Evolutionary conservation across 23 tunicate species (phyloP), one percentile per base, ranked within the genome.

Genomic region (Halocynthia roretzi): DNA sequence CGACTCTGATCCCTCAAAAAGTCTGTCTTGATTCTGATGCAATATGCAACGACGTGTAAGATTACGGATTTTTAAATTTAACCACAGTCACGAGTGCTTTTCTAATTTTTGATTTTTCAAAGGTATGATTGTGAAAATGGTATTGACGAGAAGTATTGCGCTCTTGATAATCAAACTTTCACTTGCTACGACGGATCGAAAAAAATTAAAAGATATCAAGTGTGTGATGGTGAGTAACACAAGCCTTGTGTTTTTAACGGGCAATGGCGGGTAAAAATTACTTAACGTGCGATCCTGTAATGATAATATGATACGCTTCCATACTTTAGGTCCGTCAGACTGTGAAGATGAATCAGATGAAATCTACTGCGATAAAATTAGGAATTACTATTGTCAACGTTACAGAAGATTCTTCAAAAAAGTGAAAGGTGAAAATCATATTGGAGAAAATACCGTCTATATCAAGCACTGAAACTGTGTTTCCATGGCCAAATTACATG

Each of bases 331-430:
- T 12, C 51, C 15, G 11, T 10, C 14, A 10, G 56, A 71, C 17
- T 71, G 76, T 71, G 56, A 12, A 10, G 76, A 71, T 17, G 17
- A 50, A 14, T 71, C 76, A 49, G 76, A 71, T 56, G 76, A 71
- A 44, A 11, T 12, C 14, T 17, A 44, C 56, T 71, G 76, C 51
- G 14, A 40, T 2, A 62, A 71, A 20, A 9, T 71, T 0, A 44
- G 56, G 5, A 17, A 71, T 50, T 50, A 71, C 18, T 48, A 40
- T 11, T 71, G 76, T 71, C 55, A 22, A 10, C 51, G 51, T 20
- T 67, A 67, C 18, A 67, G 71, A 20, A n/a, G 71, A 67, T 67
- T 67, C 40, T 67, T 67, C 71, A 48, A 48, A n/a, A 1, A 14
- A 12, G 71, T 12, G 22, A 20, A 11, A 12, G 71, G 71, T 67